Conservation (phyloP, 2,797 vertebrate genomes). For the Lutjanus campechanus region DNA sequence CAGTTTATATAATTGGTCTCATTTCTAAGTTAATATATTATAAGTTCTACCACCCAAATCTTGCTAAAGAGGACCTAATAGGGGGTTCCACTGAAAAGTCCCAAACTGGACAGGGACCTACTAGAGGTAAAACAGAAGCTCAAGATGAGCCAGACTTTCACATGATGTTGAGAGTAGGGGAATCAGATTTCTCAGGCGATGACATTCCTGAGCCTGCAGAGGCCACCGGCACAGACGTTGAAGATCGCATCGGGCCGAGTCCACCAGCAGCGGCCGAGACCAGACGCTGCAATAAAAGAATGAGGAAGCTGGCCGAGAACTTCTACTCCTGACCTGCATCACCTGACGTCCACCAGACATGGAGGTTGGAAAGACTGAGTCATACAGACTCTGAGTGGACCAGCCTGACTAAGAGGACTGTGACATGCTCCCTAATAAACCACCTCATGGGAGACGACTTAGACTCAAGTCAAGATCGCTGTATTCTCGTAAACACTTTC, state of each 20-base stretch:
- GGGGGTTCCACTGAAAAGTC: fast-evolving
- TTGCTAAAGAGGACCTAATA: not conserved
- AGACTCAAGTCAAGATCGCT: not conserved
- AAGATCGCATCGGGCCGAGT: not conserved
- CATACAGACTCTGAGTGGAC: not conserved
- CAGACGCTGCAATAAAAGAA: constrained; percentile 67
- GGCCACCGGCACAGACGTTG: fast-evolving
- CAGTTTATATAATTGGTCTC: constrained; percentile 82
- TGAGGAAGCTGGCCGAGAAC: constrained; percentile 77
- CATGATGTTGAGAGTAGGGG: too few species aligned
- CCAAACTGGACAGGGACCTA: fast-evolving
- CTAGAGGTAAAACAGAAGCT: too few species aligned
- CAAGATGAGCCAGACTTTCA: not conserved
- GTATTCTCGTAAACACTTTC: not conserved
- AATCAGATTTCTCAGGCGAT: too few species aligned
- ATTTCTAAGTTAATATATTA: constrained; percentile 85
- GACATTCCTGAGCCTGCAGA: too few species aligned
- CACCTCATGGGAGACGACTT: not conserved
- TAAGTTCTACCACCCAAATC: constrained; percentile 84
- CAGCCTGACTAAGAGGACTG: not conserved
- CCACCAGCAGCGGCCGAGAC: fast-evolving
- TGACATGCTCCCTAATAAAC: not conserved
- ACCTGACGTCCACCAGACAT: constrained; percentile 4
- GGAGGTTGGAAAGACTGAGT: not conserved
- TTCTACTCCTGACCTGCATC: constrained; percentile 74